Conservation (phyloP, 2,797 vertebrate species). For the Ctenopoma kingsleyae region DNA sequence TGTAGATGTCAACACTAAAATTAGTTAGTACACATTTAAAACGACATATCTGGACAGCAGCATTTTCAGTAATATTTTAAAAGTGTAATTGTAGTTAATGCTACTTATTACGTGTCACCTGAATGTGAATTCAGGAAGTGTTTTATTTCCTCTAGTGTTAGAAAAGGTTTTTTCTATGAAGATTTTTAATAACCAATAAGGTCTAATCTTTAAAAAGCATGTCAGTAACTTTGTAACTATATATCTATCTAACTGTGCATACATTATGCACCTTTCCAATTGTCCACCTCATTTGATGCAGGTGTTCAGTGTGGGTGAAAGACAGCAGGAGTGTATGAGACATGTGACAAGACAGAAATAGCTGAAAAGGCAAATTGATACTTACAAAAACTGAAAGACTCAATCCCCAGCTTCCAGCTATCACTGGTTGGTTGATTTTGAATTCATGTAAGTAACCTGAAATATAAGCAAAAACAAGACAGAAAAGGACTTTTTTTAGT, state of each 20-base stretch:
- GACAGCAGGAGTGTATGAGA: slow-evolving; percentile 70
- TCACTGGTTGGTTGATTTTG: slow-evolving; percentile 94
- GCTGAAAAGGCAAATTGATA: slow-evolving; percentile 81
- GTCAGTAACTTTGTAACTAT: slow-evolving; percentile 40
- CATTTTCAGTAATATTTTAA: not conserved
- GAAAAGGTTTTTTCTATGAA: not conserved
- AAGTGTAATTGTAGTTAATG: too few species aligned
- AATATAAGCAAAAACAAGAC: slow-evolving; percentile 66
- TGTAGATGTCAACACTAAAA: not conserved
- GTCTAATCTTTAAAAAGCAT: slow-evolving; percentile 28
- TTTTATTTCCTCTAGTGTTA: too few species aligned
- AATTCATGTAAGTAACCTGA: slow-evolving; percentile 98
- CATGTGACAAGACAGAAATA: slow-evolving; percentile 66
- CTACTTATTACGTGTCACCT: too few species aligned
- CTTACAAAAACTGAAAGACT: slow-evolving; percentile 96
- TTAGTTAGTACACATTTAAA: not conserved
- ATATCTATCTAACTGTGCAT: slow-evolving; percentile 74
- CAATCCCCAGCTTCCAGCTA: slow-evolving; percentile 95
- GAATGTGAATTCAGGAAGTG: too few species aligned
- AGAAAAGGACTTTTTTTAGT: slow-evolving; percentile 27
- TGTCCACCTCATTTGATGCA: slow-evolving; percentile 82
- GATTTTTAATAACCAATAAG: not conserved
- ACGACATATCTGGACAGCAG: not conserved
- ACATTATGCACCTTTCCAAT: slow-evolving; percentile 74
- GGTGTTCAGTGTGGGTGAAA: slow-evolving; percentile 79